These are phyloP conservation scores for Hemicrepidius hirtus DNA, from an alignment of 2,888 invertebrate species.

Conservation along the genomic window DNA sequence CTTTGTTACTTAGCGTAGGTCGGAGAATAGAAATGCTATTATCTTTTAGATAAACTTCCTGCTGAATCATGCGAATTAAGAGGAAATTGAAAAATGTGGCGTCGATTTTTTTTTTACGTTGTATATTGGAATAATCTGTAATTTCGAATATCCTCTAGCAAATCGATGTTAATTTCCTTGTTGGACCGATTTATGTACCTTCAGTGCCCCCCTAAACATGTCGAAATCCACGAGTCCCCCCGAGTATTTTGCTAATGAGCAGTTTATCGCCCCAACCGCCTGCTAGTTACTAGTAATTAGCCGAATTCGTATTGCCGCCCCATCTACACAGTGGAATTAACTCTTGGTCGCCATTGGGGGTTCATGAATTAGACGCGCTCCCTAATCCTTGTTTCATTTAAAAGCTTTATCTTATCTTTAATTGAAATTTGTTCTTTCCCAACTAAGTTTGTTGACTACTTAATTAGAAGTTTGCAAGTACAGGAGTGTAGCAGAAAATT, in stretches of 20 bases:
- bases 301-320: constrained; percentile 64
- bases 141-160: neutral
- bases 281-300: constrained; percentile 65
- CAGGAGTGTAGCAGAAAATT: constrained; percentile 33
- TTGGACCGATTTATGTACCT: constrained; percentile 4
- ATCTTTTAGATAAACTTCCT: constrained; percentile 31
- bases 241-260: constrained; percentile 62
- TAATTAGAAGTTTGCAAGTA: constrained; percentile 44
- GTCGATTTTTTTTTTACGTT: neutral
- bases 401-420: constrained; percentile 60
- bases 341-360: constrained; percentile 58
- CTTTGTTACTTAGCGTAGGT: constrained; percentile 40
- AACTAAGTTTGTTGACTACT: constrained; percentile 47
- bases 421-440: constrained; percentile 57
- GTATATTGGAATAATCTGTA: neutral
- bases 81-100: constrained; percentile 33
- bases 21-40: constrained; percentile 37
- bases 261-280: constrained; percentile 65
- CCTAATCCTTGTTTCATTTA: constrained; percentile 59
- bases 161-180: constrained; percentile 35
- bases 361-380: constrained; percentile 59
- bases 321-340: constrained; percentile 62
- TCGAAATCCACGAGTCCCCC: constrained; percentile 43
- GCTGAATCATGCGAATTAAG: constrained; percentile 21
- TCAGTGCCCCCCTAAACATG: constrained; percentile 11